Percentiles rank a stretch among this genome's conserved stretches.
phyloP scores from a whole-genome alignment of 1,140 invertebrate species.

The Leptopilina boulardi region DNA sequence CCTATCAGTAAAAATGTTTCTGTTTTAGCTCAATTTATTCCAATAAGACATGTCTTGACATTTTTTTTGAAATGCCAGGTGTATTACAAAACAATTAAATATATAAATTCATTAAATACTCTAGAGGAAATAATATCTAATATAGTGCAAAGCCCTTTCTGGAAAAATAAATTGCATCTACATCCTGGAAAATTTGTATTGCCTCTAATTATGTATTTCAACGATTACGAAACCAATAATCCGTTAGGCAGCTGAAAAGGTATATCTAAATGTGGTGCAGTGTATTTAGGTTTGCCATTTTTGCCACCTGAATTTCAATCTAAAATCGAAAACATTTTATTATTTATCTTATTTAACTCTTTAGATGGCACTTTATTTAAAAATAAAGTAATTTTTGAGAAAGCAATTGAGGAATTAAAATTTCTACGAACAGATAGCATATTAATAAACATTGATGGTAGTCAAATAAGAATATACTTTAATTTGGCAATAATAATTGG shows the following conservation, averaged over 20 bases:
- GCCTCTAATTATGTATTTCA: slow-evolving; percentile 58
- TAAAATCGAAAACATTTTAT: slow-evolving; percentile 48
- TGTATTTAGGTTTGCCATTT: slow-evolving; percentile 53
- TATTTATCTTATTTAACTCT: slow-evolving; percentile 57
- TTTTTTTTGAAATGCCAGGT: slow-evolving; percentile 50
- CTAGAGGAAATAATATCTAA: slow-evolving; percentile 48
- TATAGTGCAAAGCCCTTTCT: slow-evolving; percentile 58
- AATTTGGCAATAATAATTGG: neutral
- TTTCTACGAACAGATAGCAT: slow-evolving; percentile 29
- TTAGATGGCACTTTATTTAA: slow-evolving; percentile 54
- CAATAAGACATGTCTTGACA: slow-evolving; percentile 38
- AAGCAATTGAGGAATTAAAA: slow-evolving; percentile 19
- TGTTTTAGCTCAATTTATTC: slow-evolving; percentile 40
- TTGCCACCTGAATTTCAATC: slow-evolving; percentile 52
- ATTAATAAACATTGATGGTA: neutral
- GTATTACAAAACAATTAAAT: slow-evolving; percentile 36
- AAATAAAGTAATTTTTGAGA: slow-evolving; percentile 53
- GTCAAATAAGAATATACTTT: neutral
- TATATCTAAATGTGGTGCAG: slow-evolving; percentile 58
- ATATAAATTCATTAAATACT: slow-evolving; percentile 40
- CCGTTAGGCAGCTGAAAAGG: slow-evolving; percentile 54
- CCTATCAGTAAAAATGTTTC: slow-evolving; percentile 20
- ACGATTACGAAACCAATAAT: slow-evolving; percentile 50
- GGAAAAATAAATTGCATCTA: slow-evolving; percentile 47
- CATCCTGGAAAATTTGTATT: slow-evolving; percentile 55